Percentiles rank a stretch among this genome's conserved stretches.
Evolutionary conservation across 2,113 vertebrate species (phyloP).

Genomic region (Microcebus tavaratra): DNA sequence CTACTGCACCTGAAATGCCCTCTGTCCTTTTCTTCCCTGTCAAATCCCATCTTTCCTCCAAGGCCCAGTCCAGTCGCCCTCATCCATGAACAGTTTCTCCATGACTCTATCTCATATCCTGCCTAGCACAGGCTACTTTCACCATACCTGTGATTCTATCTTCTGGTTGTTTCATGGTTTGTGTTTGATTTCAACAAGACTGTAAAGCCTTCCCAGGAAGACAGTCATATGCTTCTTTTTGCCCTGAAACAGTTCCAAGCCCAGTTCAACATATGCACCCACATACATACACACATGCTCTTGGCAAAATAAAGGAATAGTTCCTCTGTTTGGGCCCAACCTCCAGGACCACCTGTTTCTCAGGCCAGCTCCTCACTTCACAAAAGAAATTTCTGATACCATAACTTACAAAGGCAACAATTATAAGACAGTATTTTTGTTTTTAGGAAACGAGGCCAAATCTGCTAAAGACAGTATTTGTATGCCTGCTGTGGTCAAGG

Average conservation of each 20-base stretch:
- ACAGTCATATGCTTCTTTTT: background rate
- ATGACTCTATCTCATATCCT: background rate
- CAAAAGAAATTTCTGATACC: slow-evolving; percentile 5
- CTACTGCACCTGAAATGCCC: background rate
- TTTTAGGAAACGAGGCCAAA: slow-evolving; percentile 22
- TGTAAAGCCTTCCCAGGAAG: background rate
- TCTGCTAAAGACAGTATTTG: background rate
- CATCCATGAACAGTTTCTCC: background rate
- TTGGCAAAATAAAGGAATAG: background rate
- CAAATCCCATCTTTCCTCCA: background rate
- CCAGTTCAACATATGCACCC: background rate
- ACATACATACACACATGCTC: background rate
- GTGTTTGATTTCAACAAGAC: background rate
- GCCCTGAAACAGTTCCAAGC: background rate
- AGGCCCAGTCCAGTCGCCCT: background rate
- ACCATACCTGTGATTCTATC: background rate
- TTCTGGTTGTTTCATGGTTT: background rate
- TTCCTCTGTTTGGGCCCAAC: background rate
- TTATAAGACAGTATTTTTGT: background rate
- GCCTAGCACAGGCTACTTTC: background rate
- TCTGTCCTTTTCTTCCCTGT: background rate
- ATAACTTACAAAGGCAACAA: background rate
- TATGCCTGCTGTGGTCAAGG: background rate
- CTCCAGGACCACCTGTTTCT: background rate
- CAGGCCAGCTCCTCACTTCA: background rate